Conservation (phyloP, 2,888 invertebrate species). For the Bimastos eiseni region DNA sequence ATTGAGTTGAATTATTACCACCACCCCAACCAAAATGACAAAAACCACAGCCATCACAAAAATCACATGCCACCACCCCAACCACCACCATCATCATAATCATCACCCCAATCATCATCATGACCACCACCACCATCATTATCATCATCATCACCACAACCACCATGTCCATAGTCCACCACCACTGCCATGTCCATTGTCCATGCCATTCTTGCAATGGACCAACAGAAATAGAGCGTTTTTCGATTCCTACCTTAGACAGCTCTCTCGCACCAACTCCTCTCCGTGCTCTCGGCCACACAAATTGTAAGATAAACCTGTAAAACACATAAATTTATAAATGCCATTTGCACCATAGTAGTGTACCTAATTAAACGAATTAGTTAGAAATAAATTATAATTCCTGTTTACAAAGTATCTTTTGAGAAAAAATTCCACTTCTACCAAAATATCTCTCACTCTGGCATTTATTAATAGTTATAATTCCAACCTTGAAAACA, state of each 20-base stretch:
- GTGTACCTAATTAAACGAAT: too few species aligned
- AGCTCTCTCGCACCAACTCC: background rate
- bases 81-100: too few species aligned
- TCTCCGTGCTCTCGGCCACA: constrained; percentile 1
- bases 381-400: too few species aligned
- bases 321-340: background rate
- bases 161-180: background rate
- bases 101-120: too few species aligned
- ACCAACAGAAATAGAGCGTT: background rate
- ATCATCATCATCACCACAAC: background rate
- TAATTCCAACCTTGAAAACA: background rate
- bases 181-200: background rate
- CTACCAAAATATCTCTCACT: background rate
- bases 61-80: too few species aligned
- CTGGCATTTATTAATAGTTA: background rate
- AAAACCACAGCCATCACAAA: background rate
- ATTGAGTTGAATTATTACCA: too few species aligned
- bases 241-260: background rate
- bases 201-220: background rate
- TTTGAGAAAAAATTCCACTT: too few species aligned
- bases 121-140: background rate
- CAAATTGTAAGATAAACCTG: background rate
- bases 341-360: too few species aligned
- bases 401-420: too few species aligned
- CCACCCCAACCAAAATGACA: too few species aligned